These are phyloP conservation scores for Sebastes kiyomatsui DNA, from an alignment of 2,797 vertebrate species.

Conservation along the genomic window DNA sequence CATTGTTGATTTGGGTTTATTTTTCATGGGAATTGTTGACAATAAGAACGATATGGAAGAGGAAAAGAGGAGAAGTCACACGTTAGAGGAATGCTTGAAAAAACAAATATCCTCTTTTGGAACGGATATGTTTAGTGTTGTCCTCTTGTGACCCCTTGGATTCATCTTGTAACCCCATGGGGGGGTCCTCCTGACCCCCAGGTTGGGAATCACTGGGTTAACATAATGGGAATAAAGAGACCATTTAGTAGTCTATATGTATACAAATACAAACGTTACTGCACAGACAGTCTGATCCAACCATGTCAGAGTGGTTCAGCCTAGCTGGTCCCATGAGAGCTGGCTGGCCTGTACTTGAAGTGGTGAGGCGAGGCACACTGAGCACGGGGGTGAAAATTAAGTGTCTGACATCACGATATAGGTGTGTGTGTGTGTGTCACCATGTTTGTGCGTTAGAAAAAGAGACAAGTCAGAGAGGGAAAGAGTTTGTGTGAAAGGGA, in stretches of 20 bases:
- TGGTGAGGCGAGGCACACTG: conserved; percentile 36
- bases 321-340: conserved; percentile 41
- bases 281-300: background rate
- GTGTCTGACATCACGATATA: conserved; percentile 65
- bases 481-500: conserved; percentile 25
- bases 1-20: background rate
- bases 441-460: conserved; percentile 1
- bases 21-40: background rate
- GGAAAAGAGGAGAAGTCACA: background rate
- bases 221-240: background rate
- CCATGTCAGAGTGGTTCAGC: conserved; percentile 17
- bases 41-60: background rate
- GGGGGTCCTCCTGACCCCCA: background rate
- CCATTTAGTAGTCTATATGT: background rate
- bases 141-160: background rate
- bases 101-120: background rate
- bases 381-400: conserved; percentile 75
- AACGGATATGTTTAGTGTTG: background rate
- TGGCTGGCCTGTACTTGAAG: conserved; percentile 59
- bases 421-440: conserved; percentile 3
- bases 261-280: background rate
- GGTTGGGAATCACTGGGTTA: background rate
- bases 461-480: conserved; percentile 16
- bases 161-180: background rate
- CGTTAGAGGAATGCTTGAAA: background rate